These are phyloP conservation scores for Pollicipes pollicipes DNA, from an alignment of 1,140 invertebrate species.

Conservation along the genomic window DNA sequence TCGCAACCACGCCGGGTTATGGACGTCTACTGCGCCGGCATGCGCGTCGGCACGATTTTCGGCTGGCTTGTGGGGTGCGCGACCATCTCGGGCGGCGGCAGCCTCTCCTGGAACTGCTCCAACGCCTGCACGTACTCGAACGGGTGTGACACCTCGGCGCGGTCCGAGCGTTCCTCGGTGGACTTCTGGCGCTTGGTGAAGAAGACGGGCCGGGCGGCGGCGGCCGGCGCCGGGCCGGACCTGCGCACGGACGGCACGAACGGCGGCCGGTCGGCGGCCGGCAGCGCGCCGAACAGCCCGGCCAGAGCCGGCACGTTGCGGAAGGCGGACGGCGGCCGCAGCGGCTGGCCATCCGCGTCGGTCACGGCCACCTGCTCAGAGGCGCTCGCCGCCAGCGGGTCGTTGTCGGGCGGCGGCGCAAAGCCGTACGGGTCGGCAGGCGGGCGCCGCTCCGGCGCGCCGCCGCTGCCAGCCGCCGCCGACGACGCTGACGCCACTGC, in stretches of 20 bases:
- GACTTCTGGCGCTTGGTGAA: not conserved
- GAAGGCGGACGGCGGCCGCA: not conserved
- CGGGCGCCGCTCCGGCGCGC: not conserved
- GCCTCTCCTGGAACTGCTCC: not conserved
- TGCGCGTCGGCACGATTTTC: not conserved
- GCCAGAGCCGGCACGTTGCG: not conserved
- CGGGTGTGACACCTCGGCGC: not conserved
- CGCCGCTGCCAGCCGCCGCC: no score
- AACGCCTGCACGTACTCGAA: not conserved
- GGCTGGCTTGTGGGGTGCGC: no score
- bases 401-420: not conserved
- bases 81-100: not conserved
- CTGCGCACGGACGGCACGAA: not conserved
- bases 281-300: not conserved
- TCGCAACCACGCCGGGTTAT: not conserved
- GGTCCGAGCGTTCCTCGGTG: not conserved
- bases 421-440: not conserved
- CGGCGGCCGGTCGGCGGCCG: not conserved
- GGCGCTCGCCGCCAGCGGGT: not conserved
- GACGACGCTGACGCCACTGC: not conserved
- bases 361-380: not conserved
- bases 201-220: not conserved
- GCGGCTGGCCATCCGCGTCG: not conserved
- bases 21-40: not conserved
- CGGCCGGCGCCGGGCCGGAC: not conserved